Conservation (phyloP, 2,888 invertebrate genomes). For the Hypsopygia costalis region DNA sequence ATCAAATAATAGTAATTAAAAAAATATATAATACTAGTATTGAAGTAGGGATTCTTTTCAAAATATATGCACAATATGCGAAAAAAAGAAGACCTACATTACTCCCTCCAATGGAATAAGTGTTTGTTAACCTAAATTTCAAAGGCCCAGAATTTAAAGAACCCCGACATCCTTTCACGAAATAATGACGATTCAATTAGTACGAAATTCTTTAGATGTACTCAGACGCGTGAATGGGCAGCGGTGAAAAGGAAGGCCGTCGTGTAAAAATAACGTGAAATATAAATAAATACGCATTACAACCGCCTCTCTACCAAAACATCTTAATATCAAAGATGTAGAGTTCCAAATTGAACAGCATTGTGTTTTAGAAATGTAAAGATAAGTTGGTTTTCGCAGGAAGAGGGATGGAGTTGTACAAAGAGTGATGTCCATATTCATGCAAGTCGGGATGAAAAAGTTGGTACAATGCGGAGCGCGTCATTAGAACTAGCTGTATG, state of each 20-base stretch:
- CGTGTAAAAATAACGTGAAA: slow-evolving; percentile 51
- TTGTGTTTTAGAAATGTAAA: not conserved
- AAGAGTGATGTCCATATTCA: slow-evolving; percentile 41
- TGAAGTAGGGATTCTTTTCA: too few species aligned
- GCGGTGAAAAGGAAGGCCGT: slow-evolving; percentile 26
- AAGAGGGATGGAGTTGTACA: slow-evolving; percentile 6
- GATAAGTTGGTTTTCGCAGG: slow-evolving; percentile 4
- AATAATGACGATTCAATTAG: slow-evolving; percentile 48
- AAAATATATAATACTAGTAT: too few species aligned
- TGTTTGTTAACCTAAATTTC: slow-evolving; percentile 31
- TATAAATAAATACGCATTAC: slow-evolving; percentile 29
- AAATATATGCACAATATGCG: too few species aligned
- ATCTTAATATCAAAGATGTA: not conserved
- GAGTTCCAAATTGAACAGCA: not conserved
- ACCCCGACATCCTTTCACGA: slow-evolving; percentile 22
- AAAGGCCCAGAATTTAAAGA: slow-evolving; percentile 20
- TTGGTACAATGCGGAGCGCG: slow-evolving; percentile 53
- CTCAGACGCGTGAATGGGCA: slow-evolving; percentile 42
- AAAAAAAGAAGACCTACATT: not conserved
- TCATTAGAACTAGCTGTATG: slow-evolving; percentile 42
- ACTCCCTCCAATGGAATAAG: slow-evolving; percentile 4
- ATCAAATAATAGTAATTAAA: too few species aligned
- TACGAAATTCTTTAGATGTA: slow-evolving; percentile 37
- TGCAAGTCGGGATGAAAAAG: slow-evolving; percentile 48
- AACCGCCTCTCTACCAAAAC: not conserved